A percentile compares a stretch with the other conserved stretches of the same genome.
Evolutionary conservation across 2,113 vertebrate species (phyloP).

Genomic region (Ceyx melanurus): DNA sequence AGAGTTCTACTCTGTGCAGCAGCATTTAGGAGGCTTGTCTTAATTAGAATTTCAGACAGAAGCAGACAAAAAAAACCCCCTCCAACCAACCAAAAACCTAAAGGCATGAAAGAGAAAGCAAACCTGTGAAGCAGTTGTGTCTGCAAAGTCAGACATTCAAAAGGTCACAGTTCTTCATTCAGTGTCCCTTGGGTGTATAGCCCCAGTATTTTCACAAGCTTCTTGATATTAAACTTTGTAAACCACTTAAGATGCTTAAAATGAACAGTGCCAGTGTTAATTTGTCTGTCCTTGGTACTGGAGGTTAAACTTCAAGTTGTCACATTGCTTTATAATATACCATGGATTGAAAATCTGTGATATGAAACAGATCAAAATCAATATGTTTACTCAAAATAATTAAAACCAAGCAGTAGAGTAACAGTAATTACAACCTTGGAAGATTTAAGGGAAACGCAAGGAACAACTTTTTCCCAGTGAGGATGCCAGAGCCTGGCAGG

Average conservation of each 20-base stretch:
- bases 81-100: neutral
- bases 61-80: neutral
- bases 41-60: conserved; percentile 35
- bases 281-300: neutral
- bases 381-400: neutral
- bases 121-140: neutral
- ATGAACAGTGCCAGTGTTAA: neutral
- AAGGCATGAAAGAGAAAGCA: neutral
- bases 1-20: neutral
- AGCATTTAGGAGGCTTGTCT: conserved; percentile 3
- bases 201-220: neutral
- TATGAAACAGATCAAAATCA: neutral
- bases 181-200: conserved; percentile 4
- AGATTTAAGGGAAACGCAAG: too few relatives aligned
- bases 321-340: neutral
- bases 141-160: conserved; percentile 33
- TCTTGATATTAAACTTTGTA: neutral
- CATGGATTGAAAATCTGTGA: neutral
- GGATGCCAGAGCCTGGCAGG: too few relatives aligned
- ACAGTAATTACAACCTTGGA: neutral
- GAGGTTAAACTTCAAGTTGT: neutral
- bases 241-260: neutral
- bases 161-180: conserved; percentile 11
- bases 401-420: neutral
- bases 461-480: too few relatives aligned